A percentile compares a stretch with the other conserved stretches of the same genome.
phyloP scores from a whole-genome alignment of 2,797 vertebrate species.

The Bovichtus variegatus region DNA sequence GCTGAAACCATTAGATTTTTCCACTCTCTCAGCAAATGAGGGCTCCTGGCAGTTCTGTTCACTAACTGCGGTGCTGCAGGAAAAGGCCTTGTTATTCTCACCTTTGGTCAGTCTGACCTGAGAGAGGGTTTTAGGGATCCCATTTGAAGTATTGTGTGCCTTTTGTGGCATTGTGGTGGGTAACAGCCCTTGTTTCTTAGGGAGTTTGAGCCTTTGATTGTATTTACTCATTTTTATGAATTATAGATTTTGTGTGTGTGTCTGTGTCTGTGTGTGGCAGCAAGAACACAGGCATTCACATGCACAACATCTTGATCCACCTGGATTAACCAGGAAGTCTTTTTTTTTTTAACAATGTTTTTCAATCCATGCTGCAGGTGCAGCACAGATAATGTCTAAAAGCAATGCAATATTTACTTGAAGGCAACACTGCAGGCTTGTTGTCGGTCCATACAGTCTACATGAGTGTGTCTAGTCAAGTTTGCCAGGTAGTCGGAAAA shows the following conservation, averaged over 20 bases:
- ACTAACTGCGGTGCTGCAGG: slow-evolving; percentile 46
- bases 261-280: background rate
- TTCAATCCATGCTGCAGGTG: background rate
- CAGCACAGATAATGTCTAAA: background rate
- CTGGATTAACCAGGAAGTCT: background rate
- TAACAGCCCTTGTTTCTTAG: background rate
- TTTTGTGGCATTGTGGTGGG: slow-evolving; percentile 5
- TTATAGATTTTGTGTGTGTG: background rate
- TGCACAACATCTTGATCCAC: background rate
- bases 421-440: background rate
- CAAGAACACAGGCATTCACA: background rate
- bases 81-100: slow-evolving; percentile 41
- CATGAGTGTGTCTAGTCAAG: background rate
- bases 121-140: slow-evolving; percentile 35
- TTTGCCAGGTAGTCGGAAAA: background rate
- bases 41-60: slow-evolving; percentile 35
- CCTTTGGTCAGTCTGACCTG: slow-evolving; percentile 40
- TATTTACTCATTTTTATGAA: background rate
- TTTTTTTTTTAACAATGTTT: background rate
- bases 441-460: background rate
- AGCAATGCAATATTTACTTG: background rate
- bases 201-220: background rate
- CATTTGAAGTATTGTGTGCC: slow-evolving; percentile 2
- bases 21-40: slow-evolving; percentile 56
- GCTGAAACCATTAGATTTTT: slow-evolving; percentile 53